These are phyloP conservation scores for Tinamus guttatus DNA, from an alignment of 2,113 vertebrate species.

Conservation along the genomic window DNA sequence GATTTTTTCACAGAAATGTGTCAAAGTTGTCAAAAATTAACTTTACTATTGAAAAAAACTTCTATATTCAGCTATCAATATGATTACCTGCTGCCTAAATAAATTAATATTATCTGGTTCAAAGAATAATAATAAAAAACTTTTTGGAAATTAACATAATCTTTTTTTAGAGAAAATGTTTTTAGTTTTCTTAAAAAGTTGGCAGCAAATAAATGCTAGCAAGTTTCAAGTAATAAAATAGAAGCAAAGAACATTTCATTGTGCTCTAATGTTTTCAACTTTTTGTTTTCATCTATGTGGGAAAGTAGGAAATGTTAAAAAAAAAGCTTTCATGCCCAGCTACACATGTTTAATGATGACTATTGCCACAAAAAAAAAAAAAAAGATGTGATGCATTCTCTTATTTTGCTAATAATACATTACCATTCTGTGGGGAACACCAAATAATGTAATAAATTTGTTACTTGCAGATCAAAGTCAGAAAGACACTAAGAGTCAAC, in stretches of 20 bases:
- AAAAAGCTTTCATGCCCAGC: background rate
- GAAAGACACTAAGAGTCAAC: background rate
- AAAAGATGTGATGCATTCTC: background rate
- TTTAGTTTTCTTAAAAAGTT: background rate
- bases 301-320: background rate
- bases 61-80: background rate
- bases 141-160: background rate
- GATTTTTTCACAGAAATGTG: background rate
- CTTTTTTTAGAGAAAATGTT: background rate
- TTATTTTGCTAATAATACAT: background rate
- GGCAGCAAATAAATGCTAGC: background rate
- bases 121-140: background rate
- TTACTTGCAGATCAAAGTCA: background rate
- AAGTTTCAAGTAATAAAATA: background rate
- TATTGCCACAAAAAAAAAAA: background rate
- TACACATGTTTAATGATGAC: accelerated
- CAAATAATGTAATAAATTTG: background rate
- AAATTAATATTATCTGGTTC: background rate
- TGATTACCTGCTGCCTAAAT: background rate
- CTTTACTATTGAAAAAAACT: background rate
- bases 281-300: background rate
- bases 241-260: background rate
- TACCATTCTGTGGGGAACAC: background rate
- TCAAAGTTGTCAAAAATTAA: background rate
- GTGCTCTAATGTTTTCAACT: background rate